Evolutionary conservation across 2,113 vertebrate species (phyloP), one percentile per base, ranked within the genome.

Genomic region (Dasyurus viverrinus): DNA sequence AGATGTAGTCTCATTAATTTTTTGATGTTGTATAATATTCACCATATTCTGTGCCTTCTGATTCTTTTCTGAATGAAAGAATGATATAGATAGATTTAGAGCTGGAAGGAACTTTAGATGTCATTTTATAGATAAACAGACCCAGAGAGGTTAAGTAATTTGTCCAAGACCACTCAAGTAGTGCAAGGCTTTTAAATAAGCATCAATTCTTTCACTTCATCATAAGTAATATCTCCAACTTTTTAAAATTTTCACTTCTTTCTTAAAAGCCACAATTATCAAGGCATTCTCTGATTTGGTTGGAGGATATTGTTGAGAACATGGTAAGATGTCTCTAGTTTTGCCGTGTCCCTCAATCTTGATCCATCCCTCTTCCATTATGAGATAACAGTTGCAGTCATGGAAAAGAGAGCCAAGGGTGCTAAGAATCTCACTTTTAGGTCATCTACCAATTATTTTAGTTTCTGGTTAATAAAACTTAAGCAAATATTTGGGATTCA

Each of bases 371-470:
- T 60, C 27, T 60, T 60, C 27, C 10, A 60, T 30, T 60, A 60
- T 26, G 30, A 30, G 27, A 30, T 30, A 10, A 60, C 10, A 30
- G 57, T 60, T 30, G 57, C 26, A 60, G 26, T 60, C 10, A 30
- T 12, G 2, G 26, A 30, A 57, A 57, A 60, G 57, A 60, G 9
- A 55, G 25, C 57, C 26, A 60, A 60, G 27, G 27, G 27, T 60
- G 57, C 57, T 60, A 60, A 30, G 26, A 11, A 30, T 30, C 26
- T 60, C 8, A 30, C 27, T 60, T 60, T 60, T 60, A 60, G 27
- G 27, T 95, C 60, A 90, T 57, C 52, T 94, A 97, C 95, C 89
- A 96, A 96, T 48, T 96, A 95, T 93, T 95, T 94, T 60, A 30
- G 10, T 10, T 60, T 60, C 27, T 60, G 57, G 26, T 60, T 30